Conservation (phyloP, 2,888 invertebrate genomes). For the Yponomeuta cagnagella region DNA sequence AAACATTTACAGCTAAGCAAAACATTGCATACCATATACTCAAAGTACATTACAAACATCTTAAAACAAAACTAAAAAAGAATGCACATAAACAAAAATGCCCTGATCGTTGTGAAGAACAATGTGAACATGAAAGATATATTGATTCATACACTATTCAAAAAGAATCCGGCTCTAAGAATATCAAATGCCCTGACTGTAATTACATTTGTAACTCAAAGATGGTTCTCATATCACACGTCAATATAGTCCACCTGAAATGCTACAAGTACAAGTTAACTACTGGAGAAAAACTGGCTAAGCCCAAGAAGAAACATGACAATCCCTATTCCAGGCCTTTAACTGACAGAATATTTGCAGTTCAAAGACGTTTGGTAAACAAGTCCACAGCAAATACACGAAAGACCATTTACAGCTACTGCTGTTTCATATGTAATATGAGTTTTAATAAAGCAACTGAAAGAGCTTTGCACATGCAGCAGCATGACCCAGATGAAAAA, state of each 20-base stretch:
- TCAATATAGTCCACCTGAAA: slow-evolving; percentile 11
- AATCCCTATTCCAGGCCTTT: not conserved
- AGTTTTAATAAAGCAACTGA: not conserved
- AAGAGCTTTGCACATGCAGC: not conserved
- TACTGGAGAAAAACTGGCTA: not conserved
- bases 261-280: not conserved
- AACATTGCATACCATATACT: not conserved
- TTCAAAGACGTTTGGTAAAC: not conserved
- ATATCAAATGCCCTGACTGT: slow-evolving; percentile 9
- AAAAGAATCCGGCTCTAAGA: not conserved
- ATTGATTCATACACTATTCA: slow-evolving; percentile 1
- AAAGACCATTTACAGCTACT: not conserved
- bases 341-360: not conserved
- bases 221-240: not conserved
- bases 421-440: not conserved
- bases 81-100: not conserved
- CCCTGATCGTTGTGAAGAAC: not conserved
- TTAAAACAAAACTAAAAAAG: not conserved
- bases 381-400: not conserved
- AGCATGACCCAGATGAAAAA: not conserved
- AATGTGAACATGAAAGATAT: slow-evolving; percentile 8
- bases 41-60: not conserved
- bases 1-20: slow-evolving; percentile 5
- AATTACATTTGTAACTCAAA: not conserved
- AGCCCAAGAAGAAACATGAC: not conserved